Percentiles rank a stretch among this genome's conserved stretches.
Conservation (phyloP, 2,888 invertebrate species). For the Rhogogaster chlorosoma region DNA sequence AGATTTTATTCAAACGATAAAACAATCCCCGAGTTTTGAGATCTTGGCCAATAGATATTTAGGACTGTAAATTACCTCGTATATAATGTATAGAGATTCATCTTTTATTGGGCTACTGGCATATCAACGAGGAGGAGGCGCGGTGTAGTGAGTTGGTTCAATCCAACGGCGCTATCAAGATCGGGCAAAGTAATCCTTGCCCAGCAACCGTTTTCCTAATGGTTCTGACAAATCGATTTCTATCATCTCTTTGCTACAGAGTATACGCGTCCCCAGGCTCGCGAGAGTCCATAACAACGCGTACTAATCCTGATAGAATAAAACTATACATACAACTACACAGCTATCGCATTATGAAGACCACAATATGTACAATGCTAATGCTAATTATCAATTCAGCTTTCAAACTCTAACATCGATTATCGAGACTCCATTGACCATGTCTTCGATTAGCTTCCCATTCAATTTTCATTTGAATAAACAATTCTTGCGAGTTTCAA, state of each 20-base stretch:
- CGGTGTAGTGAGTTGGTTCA: neutral
- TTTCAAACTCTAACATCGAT: neutral
- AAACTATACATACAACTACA: neutral
- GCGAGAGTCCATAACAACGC: neutral
- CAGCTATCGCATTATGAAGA: neutral
- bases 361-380: neutral
- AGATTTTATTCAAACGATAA: neutral
- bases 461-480: conserved; percentile 37
- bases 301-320: neutral
- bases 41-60: conserved; percentile 12
- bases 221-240: conserved; percentile 57
- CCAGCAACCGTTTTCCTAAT: conserved; percentile 48
- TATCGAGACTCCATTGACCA: conserved; percentile 1
- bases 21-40: neutral
- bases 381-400: conserved; percentile 36
- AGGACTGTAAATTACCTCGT: neutral
- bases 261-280: neutral
- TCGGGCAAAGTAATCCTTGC: conserved; percentile 34
- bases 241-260: conserved; percentile 36
- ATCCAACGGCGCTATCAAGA: conserved; percentile 20
- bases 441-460: neutral
- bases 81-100: conserved; percentile 27
- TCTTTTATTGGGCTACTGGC: conserved; percentile 44
- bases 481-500: conserved; percentile 30
- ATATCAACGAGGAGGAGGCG: neutral